Evolutionary conservation across 2,797 vertebrate species (phyloP), one percentile per base, ranked within the genome.

Genomic region (Furcifer pardalis): DNA sequence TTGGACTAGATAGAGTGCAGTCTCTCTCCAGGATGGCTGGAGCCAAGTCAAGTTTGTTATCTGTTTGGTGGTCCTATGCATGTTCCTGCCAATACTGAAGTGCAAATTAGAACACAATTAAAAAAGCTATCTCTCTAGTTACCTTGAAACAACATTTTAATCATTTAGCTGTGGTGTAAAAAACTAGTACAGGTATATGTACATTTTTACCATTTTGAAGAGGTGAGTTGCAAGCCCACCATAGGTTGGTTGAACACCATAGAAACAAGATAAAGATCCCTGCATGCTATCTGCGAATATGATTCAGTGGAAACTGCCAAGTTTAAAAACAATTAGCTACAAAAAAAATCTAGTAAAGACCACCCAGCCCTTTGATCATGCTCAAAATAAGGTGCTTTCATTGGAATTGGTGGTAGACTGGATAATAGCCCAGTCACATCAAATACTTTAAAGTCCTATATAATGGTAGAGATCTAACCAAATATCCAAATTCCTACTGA

Each of bases 91-190:
- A 56, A 56, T 32, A 27, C 46, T 86, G 81, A 91, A 35, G 32
- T 52, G 21, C 32, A 75, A 56, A 75, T 25, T 30, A 59, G 84
- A 88, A 88, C 27, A 90, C 56, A 59, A 56, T 13, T 71, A 81
- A 32, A 49, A 80, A 49, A 91, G 76, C 90, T 79, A 92, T 77
- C 90, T 84, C 87, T 94, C 84, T 89, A 92, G 87, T 90, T 27
- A 92, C 84, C 86, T 88, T 90, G 85, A 91, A 79, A 85, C 73
- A 88, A 77, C 88, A 77, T 60, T 84, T 59, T 83, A 86, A 71
- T 81, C 79, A 78, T 85, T 93, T 75, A 87, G 92, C 90, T 92
- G 81, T 81, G 88, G 42, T 42, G 12, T 1, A 0, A 85, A 84
- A 88, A n/a, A n/a, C n/a, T n/a, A n/a, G n/a, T n/a, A n/a, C n/a